Evolutionary conservation across 1,140 invertebrate genomes (phyloP).

Genomic region (Drosophila mojavensis): DNA sequence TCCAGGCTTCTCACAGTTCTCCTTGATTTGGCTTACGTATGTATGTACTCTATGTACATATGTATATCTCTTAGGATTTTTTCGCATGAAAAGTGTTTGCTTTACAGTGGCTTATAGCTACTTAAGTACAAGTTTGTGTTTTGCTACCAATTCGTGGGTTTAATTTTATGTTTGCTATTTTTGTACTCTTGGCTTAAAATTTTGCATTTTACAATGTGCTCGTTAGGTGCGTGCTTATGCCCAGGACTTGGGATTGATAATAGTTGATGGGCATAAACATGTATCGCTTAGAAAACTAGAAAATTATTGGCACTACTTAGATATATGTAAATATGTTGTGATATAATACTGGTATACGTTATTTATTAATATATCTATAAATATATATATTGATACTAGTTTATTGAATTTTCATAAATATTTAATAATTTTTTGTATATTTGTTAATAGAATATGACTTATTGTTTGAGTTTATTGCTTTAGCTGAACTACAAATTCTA

Average conservation of each 20-base stretch:
- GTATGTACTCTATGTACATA: neutral
- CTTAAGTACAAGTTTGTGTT: slow-evolving; percentile 29
- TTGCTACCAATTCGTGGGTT: slow-evolving; percentile 56
- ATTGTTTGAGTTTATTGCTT: slow-evolving; percentile 77
- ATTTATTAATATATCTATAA: slow-evolving; percentile 31
- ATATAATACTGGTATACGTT: slow-evolving; percentile 44
- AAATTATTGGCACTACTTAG: slow-evolving; percentile 40
- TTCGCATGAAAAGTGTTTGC: slow-evolving; percentile 79
- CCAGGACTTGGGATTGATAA: slow-evolving; percentile 42
- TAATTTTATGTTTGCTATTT: slow-evolving; percentile 26
- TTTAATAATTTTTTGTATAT: slow-evolving; percentile 1
- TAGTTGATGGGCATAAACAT: slow-evolving; percentile 61
- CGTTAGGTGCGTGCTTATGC: slow-evolving; percentile 59
- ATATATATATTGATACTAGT: slow-evolving; percentile 11
- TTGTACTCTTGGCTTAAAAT: slow-evolving; percentile 77
- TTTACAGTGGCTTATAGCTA: slow-evolving; percentile 64
- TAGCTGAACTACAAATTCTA: slow-evolving; percentile 57
- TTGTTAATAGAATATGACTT: slow-evolving; percentile 26
- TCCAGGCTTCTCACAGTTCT: slow-evolving; percentile 59
- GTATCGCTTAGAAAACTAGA: slow-evolving; percentile 39
- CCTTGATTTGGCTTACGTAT: slow-evolving; percentile 46
- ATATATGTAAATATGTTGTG: neutral
- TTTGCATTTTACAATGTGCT: slow-evolving; percentile 79
- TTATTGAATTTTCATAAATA: neutral
- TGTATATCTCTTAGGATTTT: slow-evolving; percentile 7